phyloP scores from a whole-genome alignment of 2,888 invertebrate genomes.

The Ophioninae sp. region DNA sequence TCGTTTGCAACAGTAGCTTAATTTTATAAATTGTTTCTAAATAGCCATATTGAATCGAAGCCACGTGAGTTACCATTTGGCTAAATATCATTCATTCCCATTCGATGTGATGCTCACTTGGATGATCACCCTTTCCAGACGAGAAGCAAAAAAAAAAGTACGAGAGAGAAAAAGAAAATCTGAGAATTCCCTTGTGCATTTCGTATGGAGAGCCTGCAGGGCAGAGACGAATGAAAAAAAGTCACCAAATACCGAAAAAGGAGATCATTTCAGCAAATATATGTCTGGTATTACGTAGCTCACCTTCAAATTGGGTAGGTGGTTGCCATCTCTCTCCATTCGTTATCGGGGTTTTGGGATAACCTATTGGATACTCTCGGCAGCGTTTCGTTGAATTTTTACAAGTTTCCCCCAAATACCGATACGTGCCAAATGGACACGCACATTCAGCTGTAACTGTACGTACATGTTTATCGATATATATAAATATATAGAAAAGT shows the following conservation, averaged over 20 bases:
- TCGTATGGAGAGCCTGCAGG: constrained; percentile 17
- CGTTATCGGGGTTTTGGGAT: constrained; percentile 46
- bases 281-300: constrained; percentile 26
- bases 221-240: constrained; percentile 22
- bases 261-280: constrained; percentile 43
- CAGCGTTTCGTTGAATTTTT: constrained; percentile 29
- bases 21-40: too few relatives aligned
- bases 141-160: not conserved
- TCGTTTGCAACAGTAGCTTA: constrained; percentile 23
- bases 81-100: constrained; percentile 32
- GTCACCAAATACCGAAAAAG: constrained; percentile 32
- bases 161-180: constrained; percentile 4
- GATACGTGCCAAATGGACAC: constrained; percentile 16
- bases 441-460: not conserved
- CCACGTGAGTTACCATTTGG: constrained; percentile 14
- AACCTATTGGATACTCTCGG: constrained; percentile 24
- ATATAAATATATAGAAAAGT: not conserved
- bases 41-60: too few relatives aligned
- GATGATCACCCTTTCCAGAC: constrained; percentile 3
- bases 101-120: constrained; percentile 19
- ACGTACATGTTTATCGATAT: too few relatives aligned
- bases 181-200: constrained; percentile 45
- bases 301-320: constrained; percentile 49
- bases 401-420: constrained; percentile 1
- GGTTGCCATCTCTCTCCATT: constrained; percentile 36